Percentiles rank a stretch among this genome's conserved stretches.
phyloP scores from a whole-genome alignment of 1,140 invertebrate genomes.

The Palaemon carinicauda region DNA sequence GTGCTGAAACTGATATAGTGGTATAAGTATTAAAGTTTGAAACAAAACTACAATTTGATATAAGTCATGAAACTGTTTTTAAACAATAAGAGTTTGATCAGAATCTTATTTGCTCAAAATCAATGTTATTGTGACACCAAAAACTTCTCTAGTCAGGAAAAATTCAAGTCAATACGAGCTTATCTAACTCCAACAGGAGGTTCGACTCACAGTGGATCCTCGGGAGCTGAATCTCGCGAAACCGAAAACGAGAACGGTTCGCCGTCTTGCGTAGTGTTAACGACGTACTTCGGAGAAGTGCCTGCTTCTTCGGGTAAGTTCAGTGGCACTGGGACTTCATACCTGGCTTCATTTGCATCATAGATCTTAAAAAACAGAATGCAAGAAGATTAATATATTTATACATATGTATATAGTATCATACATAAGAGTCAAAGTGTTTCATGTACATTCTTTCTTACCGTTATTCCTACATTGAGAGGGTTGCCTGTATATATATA shows the following conservation, averaged over 20 bases:
- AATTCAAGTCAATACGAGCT: too few relatives aligned
- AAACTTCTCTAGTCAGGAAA: too few relatives aligned
- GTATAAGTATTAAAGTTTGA: not conserved
- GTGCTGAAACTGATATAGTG: slow-evolving; percentile 61
- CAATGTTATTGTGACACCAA: too few relatives aligned
- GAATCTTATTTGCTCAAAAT: slow-evolving; percentile 64
- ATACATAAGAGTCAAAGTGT: too few relatives aligned
- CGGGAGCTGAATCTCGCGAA: slow-evolving; percentile 52
- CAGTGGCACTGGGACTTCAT: slow-evolving; percentile 54
- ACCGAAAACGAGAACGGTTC: slow-evolving; percentile 63
- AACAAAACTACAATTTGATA: too few relatives aligned
- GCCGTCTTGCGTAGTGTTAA: slow-evolving; percentile 12
- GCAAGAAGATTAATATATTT: not conserved
- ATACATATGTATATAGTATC: too few relatives aligned
- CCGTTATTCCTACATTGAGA: not conserved
- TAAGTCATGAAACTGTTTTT: too few relatives aligned
- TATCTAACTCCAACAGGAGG: too few relatives aligned
- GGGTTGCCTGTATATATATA: too few relatives aligned
- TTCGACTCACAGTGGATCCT: slow-evolving; percentile 61
- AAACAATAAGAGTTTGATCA: too few relatives aligned
- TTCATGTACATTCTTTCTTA: too few relatives aligned
- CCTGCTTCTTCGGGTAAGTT: not conserved
- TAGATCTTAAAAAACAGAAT: not conserved
- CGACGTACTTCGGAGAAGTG: not conserved
- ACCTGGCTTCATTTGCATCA: slow-evolving; percentile 35